phyloP scores from a whole-genome alignment of 2,888 invertebrate species.

The Itoplectis maculator region DNA sequence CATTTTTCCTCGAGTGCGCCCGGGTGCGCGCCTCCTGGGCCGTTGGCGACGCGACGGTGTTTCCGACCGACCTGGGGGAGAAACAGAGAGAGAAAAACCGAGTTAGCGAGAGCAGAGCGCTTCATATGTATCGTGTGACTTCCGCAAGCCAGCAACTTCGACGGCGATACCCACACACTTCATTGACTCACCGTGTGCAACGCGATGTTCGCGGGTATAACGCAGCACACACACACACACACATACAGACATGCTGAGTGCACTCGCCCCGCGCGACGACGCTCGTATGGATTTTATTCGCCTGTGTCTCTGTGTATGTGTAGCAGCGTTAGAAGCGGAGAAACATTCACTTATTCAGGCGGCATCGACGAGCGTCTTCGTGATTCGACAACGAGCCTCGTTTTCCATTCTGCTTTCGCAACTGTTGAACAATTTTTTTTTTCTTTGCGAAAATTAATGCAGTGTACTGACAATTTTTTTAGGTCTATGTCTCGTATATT shows the following conservation, averaged over 20 bases:
- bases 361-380: conserved; percentile 46
- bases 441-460: background rate
- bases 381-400: conserved; percentile 45
- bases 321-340: conserved; percentile 20
- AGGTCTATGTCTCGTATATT: background rate
- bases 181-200: conserved; percentile 50
- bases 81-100: background rate
- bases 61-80: conserved; percentile 10
- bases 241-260: conserved; percentile 26
- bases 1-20: conserved; percentile 67
- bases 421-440: background rate
- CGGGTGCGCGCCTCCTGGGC: conserved; percentile 40
- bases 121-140: conserved; percentile 60
- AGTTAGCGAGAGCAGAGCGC: background rate
- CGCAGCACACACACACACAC: too few species aligned
- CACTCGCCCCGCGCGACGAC: conserved; percentile 1
- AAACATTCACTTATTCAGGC: conserved; percentile 51
- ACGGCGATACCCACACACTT: conserved; percentile 1
- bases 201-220: conserved; percentile 51
- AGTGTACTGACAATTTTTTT: background rate
- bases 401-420: conserved; percentile 23
- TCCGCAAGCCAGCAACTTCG: conserved; percentile 53
- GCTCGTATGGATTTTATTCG: conserved; percentile 42
- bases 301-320: background rate
- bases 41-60: conserved; percentile 50